These are phyloP conservation scores for Antitype chi DNA, from an alignment of 2,888 invertebrate species.

Conservation along the genomic window DNA sequence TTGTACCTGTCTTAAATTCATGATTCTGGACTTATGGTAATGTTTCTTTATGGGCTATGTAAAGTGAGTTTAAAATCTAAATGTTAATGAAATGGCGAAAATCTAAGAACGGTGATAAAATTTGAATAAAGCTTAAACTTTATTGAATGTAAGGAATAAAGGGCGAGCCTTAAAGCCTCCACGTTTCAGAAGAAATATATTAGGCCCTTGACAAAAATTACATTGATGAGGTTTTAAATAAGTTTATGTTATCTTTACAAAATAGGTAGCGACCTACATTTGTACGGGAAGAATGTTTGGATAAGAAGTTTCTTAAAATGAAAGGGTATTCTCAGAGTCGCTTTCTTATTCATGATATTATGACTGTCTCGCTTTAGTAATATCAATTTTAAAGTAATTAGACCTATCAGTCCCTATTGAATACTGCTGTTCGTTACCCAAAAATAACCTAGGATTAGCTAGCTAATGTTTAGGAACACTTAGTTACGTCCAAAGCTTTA, in stretches of 20 bases:
- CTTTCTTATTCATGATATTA: too few species aligned
- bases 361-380: neutral
- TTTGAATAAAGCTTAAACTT: constrained; percentile 64
- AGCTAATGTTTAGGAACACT: neutral
- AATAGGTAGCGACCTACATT: neutral
- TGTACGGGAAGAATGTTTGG: neutral
- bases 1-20: constrained; percentile 37
- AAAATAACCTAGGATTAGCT: too few species aligned
- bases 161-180: constrained; percentile 15
- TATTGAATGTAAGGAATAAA: constrained; percentile 60
- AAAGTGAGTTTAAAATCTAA: constrained; percentile 55
- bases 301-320: neutral
- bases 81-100: constrained; percentile 61
- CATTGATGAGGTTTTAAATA: constrained; percentile 48
- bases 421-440: too few species aligned
- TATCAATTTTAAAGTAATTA: neutral
- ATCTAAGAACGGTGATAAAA: constrained; percentile 64
- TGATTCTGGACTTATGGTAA: constrained; percentile 47
- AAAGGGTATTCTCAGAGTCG: neutral
- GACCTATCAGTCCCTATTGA: neutral
- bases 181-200: constrained; percentile 40
- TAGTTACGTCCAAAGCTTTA: neutral
- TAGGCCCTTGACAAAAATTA: constrained; percentile 50
- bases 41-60: constrained; percentile 48
- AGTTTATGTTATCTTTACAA: constrained; percentile 15